phyloP scores from a whole-genome alignment of 2,888 invertebrate species.

The Hoplodrina ambigua region DNA sequence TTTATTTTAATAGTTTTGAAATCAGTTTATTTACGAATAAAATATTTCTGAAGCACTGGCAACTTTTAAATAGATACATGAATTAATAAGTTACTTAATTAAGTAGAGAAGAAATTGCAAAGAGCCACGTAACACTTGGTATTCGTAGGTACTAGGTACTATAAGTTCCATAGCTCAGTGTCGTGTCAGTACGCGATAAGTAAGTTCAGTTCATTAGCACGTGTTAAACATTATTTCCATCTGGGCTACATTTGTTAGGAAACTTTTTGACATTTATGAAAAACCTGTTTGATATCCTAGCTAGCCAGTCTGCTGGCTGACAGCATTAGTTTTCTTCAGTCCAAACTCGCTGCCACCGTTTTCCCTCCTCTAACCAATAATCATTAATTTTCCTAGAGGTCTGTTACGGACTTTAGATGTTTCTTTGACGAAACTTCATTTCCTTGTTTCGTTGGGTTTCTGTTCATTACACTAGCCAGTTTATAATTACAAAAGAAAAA shows the following conservation, averaged over 20 bases:
- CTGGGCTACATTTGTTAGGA: constrained; percentile 25
- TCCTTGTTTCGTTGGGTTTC: constrained; percentile 57
- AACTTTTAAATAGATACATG: background rate
- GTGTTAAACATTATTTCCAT: constrained; percentile 22
- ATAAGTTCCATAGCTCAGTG: background rate
- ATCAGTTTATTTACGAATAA: background rate
- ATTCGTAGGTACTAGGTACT: constrained; percentile 24
- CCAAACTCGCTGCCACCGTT: constrained; percentile 24
- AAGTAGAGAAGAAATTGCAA: background rate
- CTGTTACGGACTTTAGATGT: constrained; percentile 64
- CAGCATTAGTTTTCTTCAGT: constrained; percentile 58
- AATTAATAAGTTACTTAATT: background rate
- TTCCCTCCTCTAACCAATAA: constrained; percentile 63
- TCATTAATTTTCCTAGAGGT: constrained; percentile 70
- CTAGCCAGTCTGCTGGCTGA: constrained; percentile 7
- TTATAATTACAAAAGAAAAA: constrained; percentile 57
- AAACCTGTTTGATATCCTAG: constrained; percentile 36
- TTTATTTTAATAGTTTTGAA: constrained; percentile 14
- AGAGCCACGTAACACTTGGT: constrained; percentile 4
- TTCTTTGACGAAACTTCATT: constrained; percentile 70
- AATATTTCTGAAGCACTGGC: background rate
- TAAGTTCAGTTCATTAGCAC: constrained; percentile 1
- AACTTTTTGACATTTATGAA: constrained; percentile 51
- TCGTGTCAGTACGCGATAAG: constrained; percentile 23
- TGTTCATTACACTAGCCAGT: constrained; percentile 50